Base-by-base conservation (phyloP, 2,888 invertebrate genomes). In the Serripes groenlandicus region DNA sequence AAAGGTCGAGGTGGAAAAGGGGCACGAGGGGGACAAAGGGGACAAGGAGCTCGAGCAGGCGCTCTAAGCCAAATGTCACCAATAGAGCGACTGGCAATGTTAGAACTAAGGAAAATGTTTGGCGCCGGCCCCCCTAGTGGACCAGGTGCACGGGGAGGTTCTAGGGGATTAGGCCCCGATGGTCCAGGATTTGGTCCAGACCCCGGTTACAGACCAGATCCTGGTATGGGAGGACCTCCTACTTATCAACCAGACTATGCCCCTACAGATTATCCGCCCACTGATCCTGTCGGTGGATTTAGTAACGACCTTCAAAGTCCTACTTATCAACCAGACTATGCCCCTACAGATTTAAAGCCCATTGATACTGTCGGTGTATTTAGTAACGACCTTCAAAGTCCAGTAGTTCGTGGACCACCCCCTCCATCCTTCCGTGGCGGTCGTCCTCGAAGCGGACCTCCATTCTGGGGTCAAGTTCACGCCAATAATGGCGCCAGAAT, bases 361-460 rank as follows among this genome's bases (percentile, higher is more conserved):
- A 66, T 42, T 26, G 62, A 62, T 1, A 37, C 34, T 42, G 23
- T 26, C n/a, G 66, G 66, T 35, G 1, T 7, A 11, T 66, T 34
- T 26, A 26, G 26, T 18, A 7, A 34, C 1, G 42, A 30, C 7
- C n/a, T 42, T 3, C 35, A 66, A 42, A 66, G 21, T 26, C 66
- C 66, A 23, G 66, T 66, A 15, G 66, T 66, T 23, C 66, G 66
- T n/a, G 66, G 66, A 21, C 66, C 66, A 7, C 66, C 66, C 3
- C 66, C 66, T 7, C 66, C 66, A 42, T 66, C 66, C 18, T 66
- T 66, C 66, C 66, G 66, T 21, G 66, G 66, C 2, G 26, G 66
- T 11, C 56, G 56, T 26, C 56, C n/a, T n/a, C 56, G 1, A 26
- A 23, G 56, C 23, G 23, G 37, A n/a, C 66, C 62, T 30, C 62